Base-by-base conservation (phyloP, 2,888 invertebrate genomes). In the Pteria penguin region DNA sequence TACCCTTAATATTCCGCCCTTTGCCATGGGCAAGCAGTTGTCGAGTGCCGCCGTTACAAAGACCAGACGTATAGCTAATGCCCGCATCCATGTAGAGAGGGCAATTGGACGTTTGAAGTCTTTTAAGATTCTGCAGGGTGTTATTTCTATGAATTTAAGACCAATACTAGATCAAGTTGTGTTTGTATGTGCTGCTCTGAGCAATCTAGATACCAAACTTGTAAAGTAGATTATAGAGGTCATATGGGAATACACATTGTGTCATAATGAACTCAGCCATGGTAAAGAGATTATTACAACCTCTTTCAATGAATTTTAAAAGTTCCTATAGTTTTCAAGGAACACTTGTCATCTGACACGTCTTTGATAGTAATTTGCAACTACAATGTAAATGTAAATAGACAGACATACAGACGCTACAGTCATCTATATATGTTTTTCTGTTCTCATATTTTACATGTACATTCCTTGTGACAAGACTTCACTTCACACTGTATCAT, bases 51-150 rank as follows among this genome's bases (percentile, higher is more conserved):
- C 70, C 29, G 78, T 78, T n/a, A 75, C 75, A 5, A 75, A 71
- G 27, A 78, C 67, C n/a, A 29, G 78, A 8, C 24, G 78, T 4
- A 78, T 78, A 60, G 78, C 78, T 4, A 71, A 54, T 70, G 78
- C 74, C 4, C 32, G 78, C 8, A 75, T 78, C n/a, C 79, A 79
- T 70, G 78, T 78, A 24, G 78, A 75, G 33, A 57, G 78, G 36
- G 74, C 75, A 29, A 78, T 78, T 65, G 74, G 78, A 3, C 36
- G 71, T 36, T 31, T 60, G 5, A 73, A 73, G 57, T 29, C 29
- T 3, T 73, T 45, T 54, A 67, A 67, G 36, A 4, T 67, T n/a
- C 26, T 73, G 4, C 58, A 73, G 52, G 73, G 67, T 27, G 22
- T 68, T n/a, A 36, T 73, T 14, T 54, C 73, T 31, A 33, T 73